Evolutionary conservation across 2,888 invertebrate species (phyloP).

Genomic region (Timandra comae): DNA sequence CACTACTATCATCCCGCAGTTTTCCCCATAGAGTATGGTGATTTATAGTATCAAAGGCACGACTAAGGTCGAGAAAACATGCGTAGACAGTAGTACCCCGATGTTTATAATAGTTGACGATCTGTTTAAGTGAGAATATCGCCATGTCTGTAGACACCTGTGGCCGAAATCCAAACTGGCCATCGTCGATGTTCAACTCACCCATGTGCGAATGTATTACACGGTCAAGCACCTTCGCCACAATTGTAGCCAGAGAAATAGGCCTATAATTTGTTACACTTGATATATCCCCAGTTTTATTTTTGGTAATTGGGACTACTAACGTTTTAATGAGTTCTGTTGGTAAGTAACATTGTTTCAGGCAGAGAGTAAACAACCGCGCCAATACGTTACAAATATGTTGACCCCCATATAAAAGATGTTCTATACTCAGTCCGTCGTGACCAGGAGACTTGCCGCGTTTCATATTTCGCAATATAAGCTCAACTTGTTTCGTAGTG

Average conservation of each 20-base stretch:
- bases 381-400: background rate
- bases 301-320: conserved; percentile 2
- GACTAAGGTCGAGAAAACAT: too few relatives aligned
- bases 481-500: background rate
- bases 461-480: background rate
- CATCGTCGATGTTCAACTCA: too few relatives aligned
- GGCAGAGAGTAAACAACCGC: background rate
- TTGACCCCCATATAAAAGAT: background rate
- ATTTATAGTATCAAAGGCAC: too few relatives aligned
- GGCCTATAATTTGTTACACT: too few relatives aligned
- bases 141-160: too few relatives aligned
- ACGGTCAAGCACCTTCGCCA: conserved; percentile 3
- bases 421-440: conserved; percentile 2
- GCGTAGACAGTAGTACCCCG: too few relatives aligned
- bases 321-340: conserved; percentile 5
- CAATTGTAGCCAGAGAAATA: conserved; percentile 1
- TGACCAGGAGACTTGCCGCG: conserved; percentile 3
- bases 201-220: background rate
- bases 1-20: too few relatives aligned
- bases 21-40: too few relatives aligned
- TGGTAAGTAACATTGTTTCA: conserved; percentile 5
- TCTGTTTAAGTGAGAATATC: too few relatives aligned
- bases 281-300: conserved; percentile 1
- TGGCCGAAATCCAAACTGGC: too few relatives aligned
- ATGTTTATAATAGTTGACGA: too few relatives aligned